phyloP scores from a whole-genome alignment of 2,113 vertebrate genomes.

The Hylia prasina region DNA sequence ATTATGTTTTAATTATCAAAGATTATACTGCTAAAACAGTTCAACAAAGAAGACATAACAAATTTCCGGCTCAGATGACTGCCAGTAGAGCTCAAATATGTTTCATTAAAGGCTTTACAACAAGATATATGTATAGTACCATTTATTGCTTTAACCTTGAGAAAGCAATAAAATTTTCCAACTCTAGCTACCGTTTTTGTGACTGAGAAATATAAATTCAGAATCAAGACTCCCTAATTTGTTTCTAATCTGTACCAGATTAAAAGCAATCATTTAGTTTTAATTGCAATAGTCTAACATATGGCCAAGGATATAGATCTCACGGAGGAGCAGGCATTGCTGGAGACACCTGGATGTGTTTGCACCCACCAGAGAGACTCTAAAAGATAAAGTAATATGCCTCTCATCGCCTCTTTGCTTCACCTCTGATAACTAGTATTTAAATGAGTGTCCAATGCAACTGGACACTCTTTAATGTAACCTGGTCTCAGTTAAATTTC shows the following conservation, averaged over 20 bases:
- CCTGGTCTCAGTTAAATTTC: not conserved
- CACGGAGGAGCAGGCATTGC: not conserved
- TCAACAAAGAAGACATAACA: slow-evolving; percentile 12
- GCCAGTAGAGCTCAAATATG: not conserved
- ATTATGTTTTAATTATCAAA: slow-evolving; percentile 32
- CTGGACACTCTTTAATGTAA: not conserved
- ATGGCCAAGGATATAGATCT: not conserved
- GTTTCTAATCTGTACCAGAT: not conserved
- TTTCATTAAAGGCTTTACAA: slow-evolving; percentile 11
- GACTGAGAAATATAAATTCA: not conserved
- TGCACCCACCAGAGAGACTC: not conserved
- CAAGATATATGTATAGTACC: not conserved
- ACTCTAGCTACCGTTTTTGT: not conserved
- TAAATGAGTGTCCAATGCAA: not conserved
- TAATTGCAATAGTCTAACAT: not conserved
- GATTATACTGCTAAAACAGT: not conserved
- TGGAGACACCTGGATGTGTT: not conserved
- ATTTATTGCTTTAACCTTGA: not conserved
- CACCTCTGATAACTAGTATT: not conserved
- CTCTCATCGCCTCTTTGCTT: not conserved
- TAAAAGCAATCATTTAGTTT: not conserved
- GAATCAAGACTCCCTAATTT: not conserved
- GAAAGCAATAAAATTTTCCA: not conserved
- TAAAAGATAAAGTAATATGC: not conserved
- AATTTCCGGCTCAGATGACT: slow-evolving; percentile 1